phyloP scores from a whole-genome alignment of 2,797 vertebrate genomes.

The Perodicticus potto region DNA sequence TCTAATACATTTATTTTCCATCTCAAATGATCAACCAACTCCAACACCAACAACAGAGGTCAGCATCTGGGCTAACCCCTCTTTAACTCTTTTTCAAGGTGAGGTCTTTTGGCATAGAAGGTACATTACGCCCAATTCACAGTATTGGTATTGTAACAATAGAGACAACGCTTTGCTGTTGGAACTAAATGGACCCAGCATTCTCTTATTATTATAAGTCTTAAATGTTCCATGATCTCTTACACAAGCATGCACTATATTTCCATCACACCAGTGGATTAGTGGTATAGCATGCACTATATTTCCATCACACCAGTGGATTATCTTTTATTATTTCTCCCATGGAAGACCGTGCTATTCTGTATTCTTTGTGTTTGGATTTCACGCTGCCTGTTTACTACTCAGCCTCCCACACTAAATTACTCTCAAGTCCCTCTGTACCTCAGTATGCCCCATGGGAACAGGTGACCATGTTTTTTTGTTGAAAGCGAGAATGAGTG shows the following conservation, averaged over 20 bases:
- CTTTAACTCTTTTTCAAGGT: not conserved
- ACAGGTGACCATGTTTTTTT: too few relatives aligned
- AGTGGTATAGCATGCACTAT: too few relatives aligned
- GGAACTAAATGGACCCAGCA: too few relatives aligned
- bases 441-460: too few relatives aligned
- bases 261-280: rapidly evolving
- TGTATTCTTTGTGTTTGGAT: too few relatives aligned
- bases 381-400: not conserved
- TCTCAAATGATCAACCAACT: not conserved
- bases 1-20: not conserved
- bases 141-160: not conserved
- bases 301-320: rapidly evolving
- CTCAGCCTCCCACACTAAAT: not conserved
- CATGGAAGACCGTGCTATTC: not conserved
- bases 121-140: not conserved
- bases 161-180: not conserved
- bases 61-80: rapidly evolving
- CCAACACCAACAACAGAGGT: not conserved
- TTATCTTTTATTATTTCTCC: not conserved
- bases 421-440: not conserved
- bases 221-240: not conserved
- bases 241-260: not conserved
- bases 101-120: not conserved
- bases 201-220: not conserved
- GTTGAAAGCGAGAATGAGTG: too few relatives aligned